A percentile compares a stretch with the other conserved stretches of the same genome.
Evolutionary conservation across 2,797 vertebrate genomes (phyloP).

Genomic region (Mareca strepera): DNA sequence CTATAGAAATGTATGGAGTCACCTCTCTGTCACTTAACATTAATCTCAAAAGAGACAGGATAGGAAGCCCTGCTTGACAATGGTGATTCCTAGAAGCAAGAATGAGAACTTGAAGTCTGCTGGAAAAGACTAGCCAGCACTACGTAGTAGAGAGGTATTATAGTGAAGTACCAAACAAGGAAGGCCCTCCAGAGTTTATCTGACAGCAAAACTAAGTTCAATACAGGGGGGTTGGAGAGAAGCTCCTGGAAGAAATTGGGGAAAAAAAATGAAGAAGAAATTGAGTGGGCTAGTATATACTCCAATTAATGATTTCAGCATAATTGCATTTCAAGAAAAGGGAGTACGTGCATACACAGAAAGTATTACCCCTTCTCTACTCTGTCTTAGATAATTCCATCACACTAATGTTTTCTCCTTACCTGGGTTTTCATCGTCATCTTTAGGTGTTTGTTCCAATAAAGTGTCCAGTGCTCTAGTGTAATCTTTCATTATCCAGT

Average conservation of each 20-base stretch:
- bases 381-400: background rate
- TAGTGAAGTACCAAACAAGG: background rate
- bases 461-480: slow-evolving; percentile 92
- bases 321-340: background rate
- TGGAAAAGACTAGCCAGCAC: background rate
- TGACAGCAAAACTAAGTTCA: background rate
- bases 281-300: background rate
- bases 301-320: background rate
- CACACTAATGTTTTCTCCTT: slow-evolving; percentile 5
- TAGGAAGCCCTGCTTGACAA: background rate
- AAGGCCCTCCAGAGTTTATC: background rate
- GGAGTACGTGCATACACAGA: background rate
- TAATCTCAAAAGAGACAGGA: background rate
- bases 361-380: background rate
- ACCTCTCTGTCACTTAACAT: background rate
- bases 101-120: background rate
- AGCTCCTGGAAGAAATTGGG: background rate
- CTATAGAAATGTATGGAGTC: background rate
- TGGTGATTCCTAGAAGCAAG: background rate
- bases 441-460: slow-evolving; percentile 94
- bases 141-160: background rate
- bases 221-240: background rate
- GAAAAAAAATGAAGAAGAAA: background rate
- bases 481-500: slow-evolving; percentile 98
- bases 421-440: slow-evolving; percentile 92